Conservation (phyloP, 2,797 vertebrate genomes). For the Nothura maculosa region DNA sequence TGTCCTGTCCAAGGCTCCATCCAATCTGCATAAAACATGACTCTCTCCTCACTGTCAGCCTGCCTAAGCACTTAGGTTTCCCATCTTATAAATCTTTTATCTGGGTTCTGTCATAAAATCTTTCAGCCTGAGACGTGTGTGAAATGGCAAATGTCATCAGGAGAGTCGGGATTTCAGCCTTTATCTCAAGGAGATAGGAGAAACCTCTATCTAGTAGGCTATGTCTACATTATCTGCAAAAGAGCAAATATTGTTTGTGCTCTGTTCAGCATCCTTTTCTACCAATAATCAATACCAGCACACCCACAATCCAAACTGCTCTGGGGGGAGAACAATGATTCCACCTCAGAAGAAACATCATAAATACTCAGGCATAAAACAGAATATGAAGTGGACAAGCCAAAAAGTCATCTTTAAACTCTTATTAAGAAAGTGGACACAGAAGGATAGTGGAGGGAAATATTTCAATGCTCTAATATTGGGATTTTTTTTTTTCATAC, state of each 20-base stretch:
- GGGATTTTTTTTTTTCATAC: constrained; percentile 53
- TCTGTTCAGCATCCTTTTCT: background rate
- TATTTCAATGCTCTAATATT: background rate
- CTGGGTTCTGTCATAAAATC: background rate
- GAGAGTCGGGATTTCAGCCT: background rate
- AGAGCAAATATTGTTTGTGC: background rate
- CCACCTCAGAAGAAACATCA: background rate
- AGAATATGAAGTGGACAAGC: constrained; percentile 10
- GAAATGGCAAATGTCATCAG: background rate
- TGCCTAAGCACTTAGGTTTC: background rate
- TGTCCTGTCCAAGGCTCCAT: background rate
- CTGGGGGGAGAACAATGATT: background rate
- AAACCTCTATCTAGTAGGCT: background rate
- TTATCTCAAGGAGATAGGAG: background rate
- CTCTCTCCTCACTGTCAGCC: background rate
- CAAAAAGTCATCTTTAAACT: background rate
- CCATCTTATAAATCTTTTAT: background rate
- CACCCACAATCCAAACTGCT: background rate
- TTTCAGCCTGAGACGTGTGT: background rate
- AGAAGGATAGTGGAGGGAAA: background rate
- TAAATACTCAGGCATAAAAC: background rate
- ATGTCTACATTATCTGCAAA: background rate
- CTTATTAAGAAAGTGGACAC: background rate
- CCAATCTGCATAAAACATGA: accelerated
- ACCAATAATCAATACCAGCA: background rate